phyloP scores from a whole-genome alignment of 2,888 invertebrate genomes.

The Lucinisca nassula region DNA sequence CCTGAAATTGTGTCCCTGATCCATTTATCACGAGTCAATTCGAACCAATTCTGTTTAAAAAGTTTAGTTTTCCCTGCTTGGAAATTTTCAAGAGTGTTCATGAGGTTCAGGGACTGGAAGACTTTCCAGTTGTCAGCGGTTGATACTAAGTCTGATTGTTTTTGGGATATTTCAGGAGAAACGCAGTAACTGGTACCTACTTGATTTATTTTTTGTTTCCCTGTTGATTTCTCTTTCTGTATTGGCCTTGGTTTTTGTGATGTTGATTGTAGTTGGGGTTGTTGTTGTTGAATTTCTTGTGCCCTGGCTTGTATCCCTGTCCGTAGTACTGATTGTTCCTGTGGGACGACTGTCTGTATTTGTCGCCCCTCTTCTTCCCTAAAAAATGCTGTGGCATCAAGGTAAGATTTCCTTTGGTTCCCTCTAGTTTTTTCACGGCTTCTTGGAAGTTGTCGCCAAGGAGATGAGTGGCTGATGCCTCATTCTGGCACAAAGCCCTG shows the following conservation, averaged over 20 bases:
- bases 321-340: no score
- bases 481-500: conserved; percentile 13
- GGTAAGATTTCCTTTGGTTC: conserved; percentile 1
- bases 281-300: not conserved
- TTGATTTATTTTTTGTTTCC: conserved; percentile 13
- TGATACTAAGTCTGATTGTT: no score
- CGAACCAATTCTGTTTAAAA: conserved; percentile 12
- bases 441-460: conserved; percentile 30
- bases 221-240: not conserved
- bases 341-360: not conserved
- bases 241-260: not conserved
- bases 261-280: not conserved
- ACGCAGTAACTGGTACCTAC: not conserved
- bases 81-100: conserved; percentile 19
- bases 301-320: not conserved
- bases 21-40: conserved; percentile 25
- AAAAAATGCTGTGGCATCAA: conserved; percentile 8
- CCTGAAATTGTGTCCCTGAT: conserved; percentile 28
- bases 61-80: conserved; percentile 25
- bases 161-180: not conserved
- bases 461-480: conserved; percentile 29
- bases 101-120: no score
- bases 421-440: not conserved
- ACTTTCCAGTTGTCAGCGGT: no score
- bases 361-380: conserved; percentile 18